These are phyloP conservation scores for Egretta garzetta DNA, from an alignment of 2,113 vertebrate species.

Conservation along the genomic window DNA sequence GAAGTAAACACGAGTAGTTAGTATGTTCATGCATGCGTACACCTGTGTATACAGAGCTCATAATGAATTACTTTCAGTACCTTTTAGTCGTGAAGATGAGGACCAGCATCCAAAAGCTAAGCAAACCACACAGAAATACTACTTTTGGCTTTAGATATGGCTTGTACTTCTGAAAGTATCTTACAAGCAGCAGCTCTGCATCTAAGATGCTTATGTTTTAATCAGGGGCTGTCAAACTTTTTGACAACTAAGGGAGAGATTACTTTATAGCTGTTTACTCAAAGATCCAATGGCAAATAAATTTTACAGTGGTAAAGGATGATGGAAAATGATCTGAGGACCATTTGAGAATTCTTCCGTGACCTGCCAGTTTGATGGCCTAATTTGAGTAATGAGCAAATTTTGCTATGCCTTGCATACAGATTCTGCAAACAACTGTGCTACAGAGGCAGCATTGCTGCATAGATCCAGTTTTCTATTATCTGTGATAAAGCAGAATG, in stretches of 20 bases:
- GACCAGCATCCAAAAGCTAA: neutral
- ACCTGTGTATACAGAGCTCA: neutral
- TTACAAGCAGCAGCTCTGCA: neutral
- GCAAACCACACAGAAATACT: neutral
- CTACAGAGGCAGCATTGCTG: neutral
- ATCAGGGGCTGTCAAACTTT: neutral
- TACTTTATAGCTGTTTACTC: neutral
- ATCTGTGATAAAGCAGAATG: neutral
- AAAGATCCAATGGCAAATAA: neutral
- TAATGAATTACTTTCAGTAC: neutral
- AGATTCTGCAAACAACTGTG: neutral
- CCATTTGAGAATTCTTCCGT: neutral
- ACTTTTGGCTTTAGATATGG: neutral
- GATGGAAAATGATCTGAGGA: neutral
- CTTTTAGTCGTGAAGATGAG: neutral
- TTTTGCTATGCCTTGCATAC: neutral
- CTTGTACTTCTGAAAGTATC: neutral
- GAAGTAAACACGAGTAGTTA: neutral
- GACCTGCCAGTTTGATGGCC: neutral
- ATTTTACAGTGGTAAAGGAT: neutral
- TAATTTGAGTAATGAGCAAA: constrained; percentile 7
- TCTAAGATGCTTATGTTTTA: neutral
- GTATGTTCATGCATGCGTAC: neutral
- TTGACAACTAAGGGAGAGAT: neutral
- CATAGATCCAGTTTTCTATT: neutral